Percentiles rank a stretch among this genome's conserved stretches.
phyloP scores from a whole-genome alignment of 1,140 invertebrate genomes.

The Daktulosphaira vitifoliae region DNA sequence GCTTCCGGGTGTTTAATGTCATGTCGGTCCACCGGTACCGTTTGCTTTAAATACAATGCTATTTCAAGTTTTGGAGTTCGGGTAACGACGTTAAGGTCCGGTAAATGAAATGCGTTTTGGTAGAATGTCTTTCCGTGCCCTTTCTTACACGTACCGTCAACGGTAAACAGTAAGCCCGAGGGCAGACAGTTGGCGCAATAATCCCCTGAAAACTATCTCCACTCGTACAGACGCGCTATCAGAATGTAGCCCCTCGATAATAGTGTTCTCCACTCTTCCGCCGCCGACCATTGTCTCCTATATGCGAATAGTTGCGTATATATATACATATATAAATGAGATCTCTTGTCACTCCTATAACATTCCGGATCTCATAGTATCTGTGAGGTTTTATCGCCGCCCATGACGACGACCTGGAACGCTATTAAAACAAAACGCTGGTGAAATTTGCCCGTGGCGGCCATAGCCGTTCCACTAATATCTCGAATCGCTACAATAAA shows the following conservation, averaged over 20 bases:
- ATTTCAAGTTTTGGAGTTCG: too few relatives aligned
- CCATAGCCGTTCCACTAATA: background rate
- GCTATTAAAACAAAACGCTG: constrained; percentile 26
- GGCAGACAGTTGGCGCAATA: background rate
- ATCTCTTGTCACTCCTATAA: too few relatives aligned
- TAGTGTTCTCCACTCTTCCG: too few relatives aligned
- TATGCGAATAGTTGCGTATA: too few relatives aligned
- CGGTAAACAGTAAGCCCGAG: background rate
- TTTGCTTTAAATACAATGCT: constrained; percentile 2
- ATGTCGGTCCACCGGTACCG: background rate
- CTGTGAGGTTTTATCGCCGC: constrained; percentile 11
- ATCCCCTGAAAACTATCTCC: background rate
- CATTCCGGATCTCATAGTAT: background rate
- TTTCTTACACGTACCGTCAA: too few relatives aligned
- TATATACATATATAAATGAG: too few relatives aligned
- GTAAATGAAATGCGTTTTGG: constrained; percentile 1
- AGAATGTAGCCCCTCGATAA: background rate
- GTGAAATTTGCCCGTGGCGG: background rate
- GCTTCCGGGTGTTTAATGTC: background rate
- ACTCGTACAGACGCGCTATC: background rate
- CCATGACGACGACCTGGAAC: constrained; percentile 7
- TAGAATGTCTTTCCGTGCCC: background rate
- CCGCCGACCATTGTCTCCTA: too few relatives aligned
- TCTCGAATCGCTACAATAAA: background rate
- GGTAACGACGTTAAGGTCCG: constrained; percentile 2